Base-by-base conservation (phyloP, 2,113 vertebrate genomes). In the Eptatretus burgeri region DNA sequence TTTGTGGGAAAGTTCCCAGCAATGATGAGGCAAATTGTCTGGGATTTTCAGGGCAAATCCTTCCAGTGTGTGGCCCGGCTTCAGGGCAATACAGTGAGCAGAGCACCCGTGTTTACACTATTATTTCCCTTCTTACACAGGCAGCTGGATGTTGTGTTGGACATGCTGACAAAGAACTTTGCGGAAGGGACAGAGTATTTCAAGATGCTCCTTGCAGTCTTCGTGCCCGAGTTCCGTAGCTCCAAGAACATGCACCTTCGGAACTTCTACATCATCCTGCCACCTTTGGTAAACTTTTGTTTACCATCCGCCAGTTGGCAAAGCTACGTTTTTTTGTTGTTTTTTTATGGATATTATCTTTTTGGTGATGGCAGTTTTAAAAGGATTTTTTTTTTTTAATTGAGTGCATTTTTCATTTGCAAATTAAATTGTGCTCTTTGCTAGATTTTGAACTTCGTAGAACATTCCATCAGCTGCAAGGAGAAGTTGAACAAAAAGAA, bases 401-500 rank as follows among this genome's bases (percentile, higher is more conserved):
- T 11, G n/a, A 20, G 18, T 49, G 2, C 51, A 53, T 41, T 53
- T 13, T 50, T 16, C 17, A 16, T 52, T 49, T 11, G 13, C 27
- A 41, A 41, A 41, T 65, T 41, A 17, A 11, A 18, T 20, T 62
- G 19, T n/a, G 64, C 66, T 52, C 14, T 49, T 49, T 72, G 68
- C 63, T 69, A 98, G 91, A 82, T 87, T 0, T 81, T 98, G 62
- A 98, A 94, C 72, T 98, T 98, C 66, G 88, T 93, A 66, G 91
- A 96, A 63, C 91, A 98, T 73, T 96, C 91, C 14, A 94, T 93
- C 72, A 78, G 79, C 71, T 93, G 91, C 71, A 98, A 98, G 70
- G 91, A 98, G 71, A 96, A 96, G 65, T 66, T 98, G 65, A 96
- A 87, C 74, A 98, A 98, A 76, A 98, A 98, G 72, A 98, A 98